Evolutionary conservation across 1,140 invertebrate genomes (phyloP), one percentile per base, ranked within the genome.

Genomic region (Lepidurus couesii): DNA sequence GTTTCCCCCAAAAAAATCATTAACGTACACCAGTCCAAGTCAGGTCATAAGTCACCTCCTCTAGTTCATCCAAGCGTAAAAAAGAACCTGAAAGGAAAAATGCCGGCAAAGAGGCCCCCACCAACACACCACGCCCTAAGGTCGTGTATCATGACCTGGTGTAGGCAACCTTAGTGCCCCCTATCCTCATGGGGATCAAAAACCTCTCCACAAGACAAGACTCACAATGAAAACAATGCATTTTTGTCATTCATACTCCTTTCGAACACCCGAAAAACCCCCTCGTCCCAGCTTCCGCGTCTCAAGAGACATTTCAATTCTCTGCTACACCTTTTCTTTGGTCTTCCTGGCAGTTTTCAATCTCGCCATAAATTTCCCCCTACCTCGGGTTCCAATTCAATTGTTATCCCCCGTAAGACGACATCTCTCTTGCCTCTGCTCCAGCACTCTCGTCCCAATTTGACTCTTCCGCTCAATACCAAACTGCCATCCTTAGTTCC

Each of bases 41-140:
- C 53, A 65, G 53, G 53, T 65, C 53, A 65, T 65, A 65, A 65
- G 53, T 65, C 53, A 65, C 16, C 8, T 21, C 53, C 13, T 65
- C 13, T 13, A 65, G 53, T 65, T 21, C 53, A 65, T 65, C 53
- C 9, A 65, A 65, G 9, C 53, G 53, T 65, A 21, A 65, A 65
- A 65, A 65, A 65, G 4, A n/a, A 9, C 53, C 21, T 65, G 16
- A 21, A 21, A 7, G 13, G 21, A 16, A 65, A 65, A 34, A 34
- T 34, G 4, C 34, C 34, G 34, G 34, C 34, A 34, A 34, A 34
- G 34, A 34, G 34, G 34, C 34, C 34, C 34, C 34, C 34, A 34
- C 34, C 34, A 34, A 34, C 34, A 34, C 34, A 34, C 34, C 34
- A 34, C 34, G 34, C 34, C 34, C 34, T 34, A 34, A 34, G 34